Evolutionary conservation across 2,888 invertebrate species (phyloP).

Genomic region (Apodemia duryi): DNA sequence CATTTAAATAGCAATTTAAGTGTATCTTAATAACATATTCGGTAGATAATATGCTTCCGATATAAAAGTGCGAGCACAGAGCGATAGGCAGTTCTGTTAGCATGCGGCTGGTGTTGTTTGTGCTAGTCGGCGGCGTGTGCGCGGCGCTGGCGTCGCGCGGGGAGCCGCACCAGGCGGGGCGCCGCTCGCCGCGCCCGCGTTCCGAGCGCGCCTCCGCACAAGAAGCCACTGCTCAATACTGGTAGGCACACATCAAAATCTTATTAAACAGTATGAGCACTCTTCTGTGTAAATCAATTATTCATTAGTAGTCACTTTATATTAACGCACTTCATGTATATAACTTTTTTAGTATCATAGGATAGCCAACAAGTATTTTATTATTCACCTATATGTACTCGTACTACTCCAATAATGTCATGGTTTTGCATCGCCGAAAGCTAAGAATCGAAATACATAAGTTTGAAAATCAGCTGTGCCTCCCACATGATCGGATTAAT

Average conservation of each 20-base stretch:
- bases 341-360: not conserved
- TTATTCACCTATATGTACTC: not conserved
- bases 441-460: too few species aligned
- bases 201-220: not conserved
- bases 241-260: not conserved
- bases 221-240: not conserved
- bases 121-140: not conserved
- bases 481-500: too few species aligned
- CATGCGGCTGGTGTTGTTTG: conserved; percentile 2
- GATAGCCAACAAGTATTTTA: not conserved
- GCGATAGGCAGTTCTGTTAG: too few species aligned
- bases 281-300: not conserved
- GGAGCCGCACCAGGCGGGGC: not conserved
- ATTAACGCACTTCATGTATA: not conserved
- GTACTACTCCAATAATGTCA: too few species aligned
- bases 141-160: not conserved
- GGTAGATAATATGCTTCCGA: too few species aligned
- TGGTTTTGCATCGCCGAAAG: too few species aligned
- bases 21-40: too few species aligned
- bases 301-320: not conserved
- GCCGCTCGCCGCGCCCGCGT: not conserved
- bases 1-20: too few species aligned
- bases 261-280: not conserved
- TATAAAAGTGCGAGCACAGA: too few species aligned
- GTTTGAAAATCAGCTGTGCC: too few species aligned